A percentile compares a stretch with the other conserved stretches of the same genome.
Evolutionary conservation across 2,113 vertebrate species (phyloP).

Genomic region (Tylochromis polylepis): DNA sequence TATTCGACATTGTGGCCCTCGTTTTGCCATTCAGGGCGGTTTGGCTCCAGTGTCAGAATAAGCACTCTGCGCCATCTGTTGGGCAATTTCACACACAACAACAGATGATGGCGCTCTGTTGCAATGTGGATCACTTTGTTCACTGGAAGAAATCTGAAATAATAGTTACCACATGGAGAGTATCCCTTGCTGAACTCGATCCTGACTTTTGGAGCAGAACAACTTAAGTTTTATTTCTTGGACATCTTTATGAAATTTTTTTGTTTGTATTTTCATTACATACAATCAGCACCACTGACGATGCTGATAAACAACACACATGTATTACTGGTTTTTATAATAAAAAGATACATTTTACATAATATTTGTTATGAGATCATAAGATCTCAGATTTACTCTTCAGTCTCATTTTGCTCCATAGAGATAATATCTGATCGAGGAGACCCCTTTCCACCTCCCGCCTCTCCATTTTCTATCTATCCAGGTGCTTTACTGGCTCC

Average conservation of each 20-base stretch:
- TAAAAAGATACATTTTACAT: background rate
- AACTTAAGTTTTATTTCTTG: background rate
- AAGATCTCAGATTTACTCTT: background rate
- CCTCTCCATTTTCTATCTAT: background rate
- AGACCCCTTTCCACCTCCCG: background rate
- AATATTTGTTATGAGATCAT: background rate
- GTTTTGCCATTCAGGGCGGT: background rate
- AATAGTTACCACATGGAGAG: no score
- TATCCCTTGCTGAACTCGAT: background rate
- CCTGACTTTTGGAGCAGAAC: background rate
- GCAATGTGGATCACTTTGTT: background rate
- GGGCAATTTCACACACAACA: conserved; percentile 12
- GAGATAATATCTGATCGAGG: background rate
- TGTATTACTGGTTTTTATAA: background rate
- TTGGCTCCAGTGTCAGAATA: background rate
- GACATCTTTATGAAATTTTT: background rate
- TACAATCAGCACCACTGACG: background rate
- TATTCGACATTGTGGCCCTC: background rate
- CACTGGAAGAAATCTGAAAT: background rate
- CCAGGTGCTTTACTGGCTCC: background rate
- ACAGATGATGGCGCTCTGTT: background rate
- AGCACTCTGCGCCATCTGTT: conserved; percentile 25
- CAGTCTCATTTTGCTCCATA: background rate
- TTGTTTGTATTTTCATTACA: background rate
- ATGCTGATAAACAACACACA: background rate